phyloP scores from a whole-genome alignment of 2,113 vertebrate genomes.

The rabbit (Oryctolagus cuniculus) region mOryCun1.1 NC_091437.1:13019501-13020000 shows the following conservation, averaged over 20 bases:
- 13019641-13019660: conserved; percentile 41
- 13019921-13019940: not conserved
- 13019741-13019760: not conserved
- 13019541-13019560: not conserved
- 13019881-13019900: not conserved
- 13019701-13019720: not conserved
- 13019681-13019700: not conserved
- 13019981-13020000: not conserved
- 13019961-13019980: not conserved
- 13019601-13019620: conserved; percentile 24
- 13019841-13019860: not conserved
- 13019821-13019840: not conserved
- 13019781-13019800: not conserved
- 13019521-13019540: conserved; percentile 57
- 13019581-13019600: not conserved
- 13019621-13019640: conserved; percentile 51
- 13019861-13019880: not conserved
- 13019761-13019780: not conserved
- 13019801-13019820: not conserved
- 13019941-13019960: not conserved
- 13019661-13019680: not conserved
- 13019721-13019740: not conserved
- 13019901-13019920: not conserved
- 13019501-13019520: conserved; percentile 38
- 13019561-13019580: conserved; percentile 43